These are phyloP conservation scores for Chelon labrosus DNA, from an alignment of 2,797 vertebrate species.

Conservation along the genomic window DNA sequence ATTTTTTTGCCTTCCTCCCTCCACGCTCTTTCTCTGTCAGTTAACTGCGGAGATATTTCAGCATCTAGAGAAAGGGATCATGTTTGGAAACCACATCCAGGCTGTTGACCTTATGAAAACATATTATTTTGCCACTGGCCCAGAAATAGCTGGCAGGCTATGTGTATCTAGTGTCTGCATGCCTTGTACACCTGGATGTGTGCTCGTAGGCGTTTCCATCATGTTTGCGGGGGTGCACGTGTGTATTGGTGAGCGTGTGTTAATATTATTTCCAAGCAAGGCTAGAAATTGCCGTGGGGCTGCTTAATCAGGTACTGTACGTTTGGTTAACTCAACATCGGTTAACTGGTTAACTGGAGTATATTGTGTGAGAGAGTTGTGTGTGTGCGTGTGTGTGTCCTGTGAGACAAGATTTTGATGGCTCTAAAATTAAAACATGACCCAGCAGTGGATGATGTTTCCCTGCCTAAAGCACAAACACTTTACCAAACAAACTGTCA, in stretches of 20 bases:
- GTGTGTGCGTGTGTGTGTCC: background rate
- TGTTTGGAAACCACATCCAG: slow-evolving; percentile 63
- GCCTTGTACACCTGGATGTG: slow-evolving; percentile 49
- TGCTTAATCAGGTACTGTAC: slow-evolving; percentile 51
- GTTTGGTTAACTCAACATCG: slow-evolving; percentile 54
- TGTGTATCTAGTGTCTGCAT: slow-evolving; percentile 58
- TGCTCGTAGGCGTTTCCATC: slow-evolving; percentile 3
- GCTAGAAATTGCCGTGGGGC: slow-evolving; percentile 55
- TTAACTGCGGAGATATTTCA: slow-evolving; percentile 54
- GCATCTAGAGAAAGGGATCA: slow-evolving; percentile 39
- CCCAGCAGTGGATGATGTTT: slow-evolving; percentile 64
- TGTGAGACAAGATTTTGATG: slow-evolving; percentile 58
- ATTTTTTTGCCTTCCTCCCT: slow-evolving; percentile 4
- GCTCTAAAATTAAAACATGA: slow-evolving; percentile 78
- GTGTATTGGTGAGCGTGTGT: slow-evolving; percentile 17
- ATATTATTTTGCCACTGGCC: slow-evolving; percentile 60
- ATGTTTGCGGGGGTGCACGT: background rate
- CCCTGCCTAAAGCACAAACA: slow-evolving; percentile 62
- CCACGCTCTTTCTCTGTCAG: slow-evolving; percentile 33
- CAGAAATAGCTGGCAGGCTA: slow-evolving; percentile 66
- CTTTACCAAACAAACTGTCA: slow-evolving; percentile 60
- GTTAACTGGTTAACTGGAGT: slow-evolving; percentile 48
- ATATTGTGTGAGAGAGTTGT: background rate
- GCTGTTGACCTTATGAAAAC: slow-evolving; percentile 75
- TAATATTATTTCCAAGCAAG: slow-evolving; percentile 36